Conservation (phyloP, 2,113 vertebrate species). For the Synodontis membranacea region DNA sequence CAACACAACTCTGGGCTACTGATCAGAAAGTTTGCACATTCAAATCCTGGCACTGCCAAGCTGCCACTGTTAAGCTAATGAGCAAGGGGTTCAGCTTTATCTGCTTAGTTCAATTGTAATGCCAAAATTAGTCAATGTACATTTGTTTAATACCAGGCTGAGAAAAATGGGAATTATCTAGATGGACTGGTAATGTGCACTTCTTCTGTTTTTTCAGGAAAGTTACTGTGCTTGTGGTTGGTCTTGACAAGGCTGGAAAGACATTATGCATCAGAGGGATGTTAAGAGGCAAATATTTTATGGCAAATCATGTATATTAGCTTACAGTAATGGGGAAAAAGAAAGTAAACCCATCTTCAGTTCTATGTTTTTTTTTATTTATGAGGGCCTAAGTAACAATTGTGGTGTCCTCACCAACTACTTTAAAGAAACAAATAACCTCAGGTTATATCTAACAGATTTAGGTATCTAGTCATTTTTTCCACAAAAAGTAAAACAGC, state of each 20-base stretch:
- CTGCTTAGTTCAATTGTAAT: neutral
- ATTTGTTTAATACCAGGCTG: neutral
- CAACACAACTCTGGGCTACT: neutral
- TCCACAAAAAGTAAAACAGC: neutral
- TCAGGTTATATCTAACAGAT: neutral
- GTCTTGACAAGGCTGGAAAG: constrained; percentile 89
- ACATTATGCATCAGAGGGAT: constrained; percentile 78
- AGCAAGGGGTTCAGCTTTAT: neutral
- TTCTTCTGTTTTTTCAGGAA: constrained; percentile 70
- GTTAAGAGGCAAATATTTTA: constrained; percentile 71
- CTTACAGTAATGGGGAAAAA: neutral
- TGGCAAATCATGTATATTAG: neutral
- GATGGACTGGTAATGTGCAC: neutral
- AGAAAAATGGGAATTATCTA: neutral
- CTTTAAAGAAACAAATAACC: neutral
- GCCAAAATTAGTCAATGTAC: neutral
- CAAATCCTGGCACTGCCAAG: neutral
- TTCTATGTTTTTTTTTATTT: neutral
- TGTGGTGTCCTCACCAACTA: neutral
- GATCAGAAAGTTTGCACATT: neutral
- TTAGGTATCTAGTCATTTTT: neutral
- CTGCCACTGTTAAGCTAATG: neutral
- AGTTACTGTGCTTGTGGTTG: constrained; percentile 81
- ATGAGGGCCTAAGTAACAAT: neutral
- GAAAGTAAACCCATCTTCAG: neutral